Base-by-base conservation (phyloP, 2,797 vertebrate genomes). In the Hemibagrus guttatus region DNA sequence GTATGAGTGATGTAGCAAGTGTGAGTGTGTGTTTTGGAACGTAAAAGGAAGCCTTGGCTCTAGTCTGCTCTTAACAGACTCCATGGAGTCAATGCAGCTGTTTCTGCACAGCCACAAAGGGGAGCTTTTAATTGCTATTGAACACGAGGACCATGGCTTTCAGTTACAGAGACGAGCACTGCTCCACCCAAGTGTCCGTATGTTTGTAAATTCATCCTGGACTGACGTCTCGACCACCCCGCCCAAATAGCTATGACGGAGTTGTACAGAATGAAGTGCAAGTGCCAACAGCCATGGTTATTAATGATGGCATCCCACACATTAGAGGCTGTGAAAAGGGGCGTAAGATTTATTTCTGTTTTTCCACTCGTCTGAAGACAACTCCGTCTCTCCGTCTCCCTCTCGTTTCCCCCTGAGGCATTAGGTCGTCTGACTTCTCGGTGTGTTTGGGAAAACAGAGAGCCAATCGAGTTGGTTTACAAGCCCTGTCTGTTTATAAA, bases 121-220 rank as follows among this genome's bases (percentile, higher is more conserved):
- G 91, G 92, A 93, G 93, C 91, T 92, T 95, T 94, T 96, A 96
- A 96, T 96, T 96, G 94, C 92, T 94, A 88, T 89, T 93, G 93
- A 95, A 95, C 89, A 90, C 85, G 91, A 92, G 82, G 93, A 92
- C 94, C 93, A 92, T 95, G 92, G 92, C 93, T 95, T 95, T 94
- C 95, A 91, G 91, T 92, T 90, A 87, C 83, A 93, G 75, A 92
- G 54, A 92, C 88, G 87, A 39, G 83, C 90, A 88, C 78, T 85
- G 79, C 85, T 86, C 87, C 87, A 82, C 80, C 56, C 87, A 84
- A 75, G 28, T n/a, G 64, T 63, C 26, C 28, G 61, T 56, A 39
- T 12, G 42, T 66, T 39, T 87, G 81, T 31, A 59, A 26, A 16
- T 87, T 61, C 74, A 39, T 85, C 46, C 11, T 85, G 54, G 52